Percentiles rank a stretch among this genome's conserved stretches.
phyloP scores from a whole-genome alignment of 1,140 invertebrate genomes.

The Semibalanus balanoides region DNA sequence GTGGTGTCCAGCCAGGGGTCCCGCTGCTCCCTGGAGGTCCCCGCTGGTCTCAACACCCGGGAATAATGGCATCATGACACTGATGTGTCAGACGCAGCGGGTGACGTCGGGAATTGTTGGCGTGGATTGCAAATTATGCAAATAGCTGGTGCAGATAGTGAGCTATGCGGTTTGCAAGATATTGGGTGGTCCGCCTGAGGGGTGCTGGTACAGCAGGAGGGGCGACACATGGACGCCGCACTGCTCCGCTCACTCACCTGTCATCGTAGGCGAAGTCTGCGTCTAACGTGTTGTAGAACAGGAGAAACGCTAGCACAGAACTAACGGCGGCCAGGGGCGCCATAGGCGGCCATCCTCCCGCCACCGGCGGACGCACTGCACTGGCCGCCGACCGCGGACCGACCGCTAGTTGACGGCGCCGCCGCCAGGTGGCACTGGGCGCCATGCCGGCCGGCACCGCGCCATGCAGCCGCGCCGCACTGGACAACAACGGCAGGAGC shows the following conservation, averaged over 20 bases:
- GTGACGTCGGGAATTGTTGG: too few relatives aligned
- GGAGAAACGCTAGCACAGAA: slow-evolving; percentile 20
- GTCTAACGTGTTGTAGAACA: slow-evolving; percentile 25
- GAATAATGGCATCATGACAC: too few relatives aligned
- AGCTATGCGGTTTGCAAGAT: too few relatives aligned
- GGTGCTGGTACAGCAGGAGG: too few relatives aligned
- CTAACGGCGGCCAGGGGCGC: background rate
- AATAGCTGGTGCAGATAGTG: too few relatives aligned
- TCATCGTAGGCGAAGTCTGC: slow-evolving; percentile 27
- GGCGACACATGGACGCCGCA: background rate
- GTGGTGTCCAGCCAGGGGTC: too few relatives aligned
- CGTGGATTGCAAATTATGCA: too few relatives aligned
- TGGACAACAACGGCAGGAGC: too few relatives aligned
- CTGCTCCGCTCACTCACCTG: slow-evolving; percentile 21
- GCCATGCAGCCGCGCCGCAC: background rate
- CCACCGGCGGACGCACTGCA: background rate
- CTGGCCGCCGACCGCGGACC: background rate
- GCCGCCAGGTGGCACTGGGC: background rate
- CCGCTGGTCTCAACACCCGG: too few relatives aligned
- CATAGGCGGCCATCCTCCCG: slow-evolving; percentile 3
- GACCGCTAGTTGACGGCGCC: background rate
- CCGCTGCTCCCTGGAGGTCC: too few relatives aligned
- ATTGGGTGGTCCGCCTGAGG: too few relatives aligned
- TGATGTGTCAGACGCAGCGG: too few relatives aligned
- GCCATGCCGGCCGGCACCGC: background rate